Conservation (phyloP, 35 echinoderm and acorn worm genomes). For the Stichopus chloronotus region DNA sequence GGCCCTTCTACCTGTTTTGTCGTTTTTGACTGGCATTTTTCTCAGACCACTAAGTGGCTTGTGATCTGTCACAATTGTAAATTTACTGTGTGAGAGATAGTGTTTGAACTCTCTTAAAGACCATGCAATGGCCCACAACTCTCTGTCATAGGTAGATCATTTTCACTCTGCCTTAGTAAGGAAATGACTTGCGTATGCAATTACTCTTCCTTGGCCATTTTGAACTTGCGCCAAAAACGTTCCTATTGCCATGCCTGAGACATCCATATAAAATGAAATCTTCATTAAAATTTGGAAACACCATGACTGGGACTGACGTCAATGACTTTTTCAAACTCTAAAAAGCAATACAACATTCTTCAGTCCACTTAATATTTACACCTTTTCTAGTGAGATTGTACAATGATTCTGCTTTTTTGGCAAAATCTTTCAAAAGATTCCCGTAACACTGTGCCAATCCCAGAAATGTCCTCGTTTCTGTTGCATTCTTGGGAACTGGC, state of each 20-base stretch:
- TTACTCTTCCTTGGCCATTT: slow-evolving; percentile 63
- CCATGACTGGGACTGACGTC: slow-evolving; percentile 23
- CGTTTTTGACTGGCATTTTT: slow-evolving; percentile 41
- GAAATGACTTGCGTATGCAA: slow-evolving; percentile 73
- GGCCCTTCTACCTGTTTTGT: slow-evolving; percentile 35
- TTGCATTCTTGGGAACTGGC: slow-evolving; percentile 55
- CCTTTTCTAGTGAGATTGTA: slow-evolving; percentile 31
- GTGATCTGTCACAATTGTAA: slow-evolving; percentile 72
- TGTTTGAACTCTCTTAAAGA: slow-evolving; percentile 72
- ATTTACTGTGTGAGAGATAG: slow-evolving; percentile 52
- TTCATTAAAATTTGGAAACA: slow-evolving; percentile 47
- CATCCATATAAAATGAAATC: slow-evolving; percentile 63
- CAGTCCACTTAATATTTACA: slow-evolving; percentile 45
- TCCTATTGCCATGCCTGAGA: slow-evolving; percentile 64
- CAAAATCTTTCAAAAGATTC: slow-evolving; percentile 32
- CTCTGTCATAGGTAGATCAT: slow-evolving; percentile 66
- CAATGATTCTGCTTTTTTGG: slow-evolving; percentile 1
- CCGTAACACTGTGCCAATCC: slow-evolving; percentile 37
- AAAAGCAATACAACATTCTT: slow-evolving; percentile 49
- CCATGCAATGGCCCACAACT: slow-evolving; percentile 75
- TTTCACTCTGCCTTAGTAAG: slow-evolving; percentile 34
- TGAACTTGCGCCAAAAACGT: slow-evolving; percentile 71
- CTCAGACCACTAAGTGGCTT: slow-evolving; percentile 35
- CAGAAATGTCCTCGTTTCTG: slow-evolving; percentile 2
- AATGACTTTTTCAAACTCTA: neutral